Conservation (phyloP, 2,888 invertebrate genomes). For the Drosophila anomalata region DNA sequence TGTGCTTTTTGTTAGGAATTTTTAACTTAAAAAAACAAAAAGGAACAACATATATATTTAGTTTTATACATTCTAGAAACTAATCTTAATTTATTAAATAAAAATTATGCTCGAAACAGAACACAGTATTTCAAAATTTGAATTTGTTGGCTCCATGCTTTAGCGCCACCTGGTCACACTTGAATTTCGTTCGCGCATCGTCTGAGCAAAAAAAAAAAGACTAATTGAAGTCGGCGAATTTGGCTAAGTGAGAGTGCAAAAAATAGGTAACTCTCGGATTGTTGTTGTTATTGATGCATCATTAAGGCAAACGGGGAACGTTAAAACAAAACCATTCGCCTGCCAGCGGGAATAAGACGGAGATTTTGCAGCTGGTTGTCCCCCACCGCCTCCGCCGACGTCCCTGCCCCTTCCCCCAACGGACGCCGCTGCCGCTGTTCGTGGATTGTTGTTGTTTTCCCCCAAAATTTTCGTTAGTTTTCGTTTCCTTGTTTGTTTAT, state of each 20-base stretch:
- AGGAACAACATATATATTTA: no score
- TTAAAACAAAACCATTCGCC: background rate
- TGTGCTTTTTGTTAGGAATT: background rate
- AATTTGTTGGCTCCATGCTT: background rate
- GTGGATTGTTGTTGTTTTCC: conserved; percentile 28
- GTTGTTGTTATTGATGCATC: conserved; percentile 3
- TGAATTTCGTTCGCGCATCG: conserved; percentile 1
- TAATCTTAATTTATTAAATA: no score
- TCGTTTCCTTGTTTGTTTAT: conserved; percentile 19
- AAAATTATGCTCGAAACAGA: no score
- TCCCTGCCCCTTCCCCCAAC: conserved; percentile 24
- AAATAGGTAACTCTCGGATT: conserved; percentile 7
- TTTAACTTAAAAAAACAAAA: background rate
- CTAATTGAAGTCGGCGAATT: conserved; percentile 17
- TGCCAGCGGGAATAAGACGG: conserved; percentile 1
- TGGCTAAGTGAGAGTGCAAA: conserved; percentile 5
- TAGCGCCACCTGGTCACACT: conserved; percentile 1
- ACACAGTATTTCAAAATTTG: background rate
- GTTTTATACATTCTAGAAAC: no score
- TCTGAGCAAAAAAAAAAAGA: conserved; percentile 11
- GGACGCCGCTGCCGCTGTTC: conserved; percentile 25
- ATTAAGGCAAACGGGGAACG: background rate
- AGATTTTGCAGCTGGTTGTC: conserved; percentile 26
- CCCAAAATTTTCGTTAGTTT: conserved; percentile 3
- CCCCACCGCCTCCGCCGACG: conserved; percentile 14